These are phyloP conservation scores for Spodoptera picta DNA, from an alignment of 2,888 invertebrate species.

Conservation along the genomic window DNA sequence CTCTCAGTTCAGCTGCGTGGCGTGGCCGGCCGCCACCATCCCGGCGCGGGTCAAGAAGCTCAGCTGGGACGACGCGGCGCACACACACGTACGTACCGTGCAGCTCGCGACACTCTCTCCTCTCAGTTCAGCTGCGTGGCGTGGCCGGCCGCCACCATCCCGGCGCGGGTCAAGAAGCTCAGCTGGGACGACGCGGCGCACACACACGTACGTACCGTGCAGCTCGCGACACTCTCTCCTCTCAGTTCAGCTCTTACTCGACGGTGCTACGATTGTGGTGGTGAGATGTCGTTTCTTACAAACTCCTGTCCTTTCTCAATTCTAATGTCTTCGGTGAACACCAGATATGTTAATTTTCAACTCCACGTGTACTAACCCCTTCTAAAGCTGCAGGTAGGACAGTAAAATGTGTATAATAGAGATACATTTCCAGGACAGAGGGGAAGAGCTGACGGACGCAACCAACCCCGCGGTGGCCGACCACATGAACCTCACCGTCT, in stretches of 20 bases:
- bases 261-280: no score
- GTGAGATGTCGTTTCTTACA: no score
- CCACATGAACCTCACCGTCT: conserved; percentile 92
- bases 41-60: conserved; percentile 93
- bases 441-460: conserved; percentile 73
- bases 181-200: conserved; percentile 84
- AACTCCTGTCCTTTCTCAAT: conserved; percentile 2
- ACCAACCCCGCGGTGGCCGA: conserved; percentile 83
- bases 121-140: conserved; percentile 69
- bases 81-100: conserved; percentile 38
- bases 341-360: conserved; percentile 19
- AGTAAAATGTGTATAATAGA: conserved; percentile 56
- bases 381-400: conserved; percentile 9
- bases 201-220: conserved; percentile 34
- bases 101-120: no score
- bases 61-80: conserved; percentile 84
- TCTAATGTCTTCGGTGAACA: background rate
- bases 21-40: conserved; percentile 91
- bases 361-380: conserved; percentile 23
- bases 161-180: conserved; percentile 92
- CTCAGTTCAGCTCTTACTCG: no score
- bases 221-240: no score
- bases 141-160: conserved; percentile 92
- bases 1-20: conserved; percentile 64
- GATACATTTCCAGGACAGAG: conserved; percentile 72